Percentiles rank a stretch among this genome's conserved stretches.
phyloP scores from a whole-genome alignment of 1,140 invertebrate species.

The Pectinophora gossypiella region DNA sequence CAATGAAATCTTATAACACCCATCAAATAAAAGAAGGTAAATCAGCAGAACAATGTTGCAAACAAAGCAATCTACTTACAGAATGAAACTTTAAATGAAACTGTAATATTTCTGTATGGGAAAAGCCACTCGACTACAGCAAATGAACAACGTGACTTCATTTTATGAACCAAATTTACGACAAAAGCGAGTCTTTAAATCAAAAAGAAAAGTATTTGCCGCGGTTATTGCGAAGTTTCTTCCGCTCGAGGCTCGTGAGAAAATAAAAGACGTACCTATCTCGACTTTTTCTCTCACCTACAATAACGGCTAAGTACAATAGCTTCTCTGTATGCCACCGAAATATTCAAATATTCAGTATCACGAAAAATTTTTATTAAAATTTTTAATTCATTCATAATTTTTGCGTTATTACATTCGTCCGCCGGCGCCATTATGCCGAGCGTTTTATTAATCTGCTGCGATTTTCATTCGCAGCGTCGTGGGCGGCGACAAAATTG shows the following conservation, averaged over 20 bases:
- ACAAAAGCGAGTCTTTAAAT: neutral
- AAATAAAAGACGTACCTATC: neutral
- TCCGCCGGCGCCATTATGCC: constrained; percentile 14
- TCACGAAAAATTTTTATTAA: neutral
- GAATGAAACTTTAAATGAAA: neutral
- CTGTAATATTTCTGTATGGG: neutral
- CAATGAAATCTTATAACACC: no score
- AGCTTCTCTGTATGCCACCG: neutral
- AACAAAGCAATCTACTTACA: neutral
- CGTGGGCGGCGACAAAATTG: constrained; percentile 37
- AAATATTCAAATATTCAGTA: constrained; percentile 1
- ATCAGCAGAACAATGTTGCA: neutral
- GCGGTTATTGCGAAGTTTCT: constrained; percentile 2
- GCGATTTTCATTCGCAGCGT: constrained; percentile 36
- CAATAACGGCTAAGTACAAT: neutral
- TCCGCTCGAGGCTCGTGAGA: neutral
- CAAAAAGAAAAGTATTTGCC: constrained; percentile 1
- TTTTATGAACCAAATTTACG: constrained; percentile 4
- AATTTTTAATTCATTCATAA: constrained; percentile 20
- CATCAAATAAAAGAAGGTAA: no score
- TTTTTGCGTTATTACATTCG: constrained; percentile 34
- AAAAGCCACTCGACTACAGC: neutral
- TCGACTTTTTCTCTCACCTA: neutral
- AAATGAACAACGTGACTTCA: neutral
- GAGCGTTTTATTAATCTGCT: constrained; percentile 30